A percentile compares a stretch with the other conserved stretches of the same genome.
Evolutionary conservation across 2,888 invertebrate species (phyloP).

Genomic region (Gryllus longicercus): DNA sequence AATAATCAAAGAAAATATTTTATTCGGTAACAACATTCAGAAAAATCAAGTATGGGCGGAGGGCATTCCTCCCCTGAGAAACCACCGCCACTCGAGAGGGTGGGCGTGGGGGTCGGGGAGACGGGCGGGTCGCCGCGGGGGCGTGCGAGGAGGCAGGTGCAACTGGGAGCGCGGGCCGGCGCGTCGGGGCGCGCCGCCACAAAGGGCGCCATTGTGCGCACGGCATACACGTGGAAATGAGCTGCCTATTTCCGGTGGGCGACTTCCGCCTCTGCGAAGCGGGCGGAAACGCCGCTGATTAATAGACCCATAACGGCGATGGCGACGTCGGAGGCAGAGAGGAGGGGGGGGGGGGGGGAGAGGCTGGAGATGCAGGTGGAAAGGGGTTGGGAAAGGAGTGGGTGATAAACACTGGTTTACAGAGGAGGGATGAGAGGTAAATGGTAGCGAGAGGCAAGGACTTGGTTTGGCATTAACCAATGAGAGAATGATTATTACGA

Average conservation of each 20-base stretch:
- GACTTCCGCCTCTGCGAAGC: neutral
- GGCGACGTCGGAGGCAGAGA: neutral
- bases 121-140: neutral
- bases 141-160: neutral
- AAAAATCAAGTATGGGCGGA: too few species aligned
- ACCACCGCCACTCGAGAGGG: neutral
- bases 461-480: too few species aligned
- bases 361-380: neutral
- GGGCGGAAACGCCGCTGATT: neutral
- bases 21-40: too few species aligned
- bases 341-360: neutral
- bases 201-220: neutral
- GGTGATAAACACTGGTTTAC: neutral
- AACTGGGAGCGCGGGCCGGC: neutral
- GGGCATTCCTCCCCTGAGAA: neutral
- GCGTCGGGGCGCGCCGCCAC: neutral
- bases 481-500: too few species aligned
- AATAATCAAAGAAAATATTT: too few species aligned
- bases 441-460: too few species aligned
- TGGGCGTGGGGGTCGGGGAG: neutral
- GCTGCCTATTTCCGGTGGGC: constrained; percentile 2
- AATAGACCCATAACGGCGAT: neutral
- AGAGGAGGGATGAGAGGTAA: neutral
- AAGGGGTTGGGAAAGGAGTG: neutral
- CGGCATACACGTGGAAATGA: neutral